These are phyloP conservation scores for Grapholita molesta DNA, from an alignment of 1,140 invertebrate species.

Conservation along the genomic window DNA sequence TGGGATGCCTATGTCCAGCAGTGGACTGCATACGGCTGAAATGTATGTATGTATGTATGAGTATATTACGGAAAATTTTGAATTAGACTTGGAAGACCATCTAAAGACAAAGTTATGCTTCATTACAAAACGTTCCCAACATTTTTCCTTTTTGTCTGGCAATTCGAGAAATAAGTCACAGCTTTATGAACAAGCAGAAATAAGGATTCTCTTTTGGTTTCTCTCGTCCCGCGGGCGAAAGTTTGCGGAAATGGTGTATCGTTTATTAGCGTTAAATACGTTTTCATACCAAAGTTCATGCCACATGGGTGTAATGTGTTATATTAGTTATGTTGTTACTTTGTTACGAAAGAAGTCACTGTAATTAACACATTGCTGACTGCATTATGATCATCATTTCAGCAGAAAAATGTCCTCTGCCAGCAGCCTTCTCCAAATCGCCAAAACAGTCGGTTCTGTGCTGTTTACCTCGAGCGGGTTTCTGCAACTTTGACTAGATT, in stretches of 20 bases:
- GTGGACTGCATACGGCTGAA: no score
- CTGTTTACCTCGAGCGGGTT: no score
- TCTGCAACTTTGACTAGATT: no score
- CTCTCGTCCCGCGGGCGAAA: background rate
- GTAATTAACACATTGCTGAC: no score
- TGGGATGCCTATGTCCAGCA: no score
- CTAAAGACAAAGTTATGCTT: background rate
- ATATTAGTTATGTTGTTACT: background rate
- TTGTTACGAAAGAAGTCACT: no score
- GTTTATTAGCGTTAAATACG: conserved; percentile 7
- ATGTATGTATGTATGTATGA: no score
- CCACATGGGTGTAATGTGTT: conserved; percentile 3
- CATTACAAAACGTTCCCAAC: background rate
- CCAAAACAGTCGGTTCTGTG: no score
- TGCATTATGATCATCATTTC: no score
- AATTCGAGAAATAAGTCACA: background rate
- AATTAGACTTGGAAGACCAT: background rate
- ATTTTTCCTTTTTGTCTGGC: background rate
- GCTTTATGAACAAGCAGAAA: conserved; percentile 14
- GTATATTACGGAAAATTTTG: background rate
- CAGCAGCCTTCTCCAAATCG: no score
- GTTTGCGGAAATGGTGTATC: background rate
- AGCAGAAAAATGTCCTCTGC: no score
- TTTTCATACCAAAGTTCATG: background rate
- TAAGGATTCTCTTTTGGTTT: conserved; percentile 9